phyloP scores from a whole-genome alignment of 2,888 invertebrate species.

The Dyspetes luteomarginatus region DNA sequence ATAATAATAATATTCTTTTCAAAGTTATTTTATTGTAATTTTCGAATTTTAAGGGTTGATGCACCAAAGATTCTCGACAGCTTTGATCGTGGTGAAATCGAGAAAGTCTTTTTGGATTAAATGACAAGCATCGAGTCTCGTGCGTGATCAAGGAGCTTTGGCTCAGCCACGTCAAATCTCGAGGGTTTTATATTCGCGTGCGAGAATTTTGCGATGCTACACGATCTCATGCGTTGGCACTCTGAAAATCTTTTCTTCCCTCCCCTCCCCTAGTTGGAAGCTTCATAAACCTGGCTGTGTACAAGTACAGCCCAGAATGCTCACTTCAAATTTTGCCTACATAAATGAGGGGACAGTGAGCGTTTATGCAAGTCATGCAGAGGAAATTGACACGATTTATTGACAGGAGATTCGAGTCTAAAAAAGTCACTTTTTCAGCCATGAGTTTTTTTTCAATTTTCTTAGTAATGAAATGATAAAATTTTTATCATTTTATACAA shows the following conservation, averaged over 20 bases:
- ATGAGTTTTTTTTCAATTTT: too few species aligned
- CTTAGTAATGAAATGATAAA: too few species aligned
- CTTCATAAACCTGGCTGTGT: constrained; percentile 36
- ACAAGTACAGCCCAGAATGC: constrained; percentile 33
- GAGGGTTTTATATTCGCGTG: constrained; percentile 49
- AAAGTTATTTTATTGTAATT: too few species aligned
- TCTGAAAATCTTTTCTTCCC: neutral
- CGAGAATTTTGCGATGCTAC: constrained; percentile 11
- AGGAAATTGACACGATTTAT: constrained; percentile 10
- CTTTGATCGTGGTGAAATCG: constrained; percentile 67
- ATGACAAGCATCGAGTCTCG: constrained; percentile 61
- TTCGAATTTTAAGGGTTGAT: constrained; percentile 65
- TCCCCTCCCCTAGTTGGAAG: constrained; percentile 1
- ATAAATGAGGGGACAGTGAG: constrained; percentile 13
- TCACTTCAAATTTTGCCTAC: constrained; percentile 42
- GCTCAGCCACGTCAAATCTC: constrained; percentile 47
- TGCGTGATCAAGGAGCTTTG: constrained; percentile 72
- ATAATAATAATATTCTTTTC: neutral
- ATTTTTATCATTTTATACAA: too few species aligned
- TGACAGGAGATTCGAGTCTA: neutral
- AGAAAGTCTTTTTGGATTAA: neutral
- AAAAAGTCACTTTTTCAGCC: neutral
- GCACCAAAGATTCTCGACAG: constrained; percentile 56
- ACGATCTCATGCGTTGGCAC: constrained; percentile 47
- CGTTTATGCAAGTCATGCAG: neutral